These are phyloP conservation scores for Bursaphelenchus mucronatus DNA, from an alignment of 1,140 invertebrate species.

Conservation along the genomic window DNA sequence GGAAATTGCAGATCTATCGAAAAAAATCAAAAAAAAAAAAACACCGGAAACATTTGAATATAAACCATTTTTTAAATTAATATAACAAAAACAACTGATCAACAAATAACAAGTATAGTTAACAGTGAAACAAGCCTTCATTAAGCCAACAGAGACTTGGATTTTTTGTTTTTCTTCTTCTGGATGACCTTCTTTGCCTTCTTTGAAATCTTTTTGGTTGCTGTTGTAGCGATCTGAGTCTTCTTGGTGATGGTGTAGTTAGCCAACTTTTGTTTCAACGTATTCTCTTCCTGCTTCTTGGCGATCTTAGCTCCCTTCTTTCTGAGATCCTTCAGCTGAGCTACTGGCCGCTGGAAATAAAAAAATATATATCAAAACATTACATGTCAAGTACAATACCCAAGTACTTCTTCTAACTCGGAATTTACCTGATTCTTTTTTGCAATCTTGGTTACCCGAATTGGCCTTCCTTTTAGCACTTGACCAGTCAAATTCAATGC, in stretches of 20 bases:
- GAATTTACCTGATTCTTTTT: constrained; percentile 10
- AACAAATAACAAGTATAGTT: too few species aligned
- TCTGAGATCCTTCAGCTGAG: background rate
- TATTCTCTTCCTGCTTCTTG: background rate
- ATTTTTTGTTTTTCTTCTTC: too few species aligned
- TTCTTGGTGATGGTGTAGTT: constrained; percentile 22
- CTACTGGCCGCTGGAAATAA: background rate
- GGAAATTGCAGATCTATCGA: too few species aligned
- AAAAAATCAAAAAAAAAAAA: too few species aligned
- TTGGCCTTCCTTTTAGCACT: background rate
- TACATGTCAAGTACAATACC: background rate
- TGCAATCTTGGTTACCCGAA: constrained; percentile 1
- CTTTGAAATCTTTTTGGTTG: too few species aligned
- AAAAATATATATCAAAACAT: background rate
- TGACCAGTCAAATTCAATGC: background rate
- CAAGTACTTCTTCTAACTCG: constrained; percentile 8
- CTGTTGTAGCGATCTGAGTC: background rate
- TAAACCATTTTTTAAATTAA: too few species aligned
- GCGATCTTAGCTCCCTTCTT: constrained; percentile 6
- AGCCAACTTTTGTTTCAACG: constrained; percentile 1
- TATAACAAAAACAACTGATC: too few species aligned
- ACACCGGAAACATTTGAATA: too few species aligned
- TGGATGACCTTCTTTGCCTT: too few species aligned
- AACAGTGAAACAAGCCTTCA: too few species aligned
- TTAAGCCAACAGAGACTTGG: too few species aligned